A percentile compares a stretch with the other conserved stretches of the same genome.
Evolutionary conservation across 2,113 vertebrate genomes (phyloP).

Genomic region (Diadophis punctatus): DNA sequence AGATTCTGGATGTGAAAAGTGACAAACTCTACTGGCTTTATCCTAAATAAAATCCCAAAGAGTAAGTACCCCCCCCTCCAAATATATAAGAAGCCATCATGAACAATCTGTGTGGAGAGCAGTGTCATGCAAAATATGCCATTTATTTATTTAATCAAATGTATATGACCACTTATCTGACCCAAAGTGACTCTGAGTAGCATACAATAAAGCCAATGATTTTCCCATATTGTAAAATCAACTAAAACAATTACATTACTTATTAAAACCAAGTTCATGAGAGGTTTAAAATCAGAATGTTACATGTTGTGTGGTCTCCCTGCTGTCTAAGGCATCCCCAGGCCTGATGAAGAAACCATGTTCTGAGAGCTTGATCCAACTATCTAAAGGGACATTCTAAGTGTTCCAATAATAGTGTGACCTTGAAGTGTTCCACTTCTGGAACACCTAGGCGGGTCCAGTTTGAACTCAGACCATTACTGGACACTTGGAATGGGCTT

Average conservation of each 20-base stretch:
- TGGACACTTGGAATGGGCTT: neutral
- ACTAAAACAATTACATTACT: neutral
- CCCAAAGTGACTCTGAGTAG: neutral
- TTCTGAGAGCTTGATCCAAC: neutral
- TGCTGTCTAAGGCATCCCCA: neutral
- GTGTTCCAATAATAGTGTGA: neutral
- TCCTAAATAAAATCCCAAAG: neutral
- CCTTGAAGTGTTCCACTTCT: neutral
- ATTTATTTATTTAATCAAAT: neutral
- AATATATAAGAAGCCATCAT: neutral
- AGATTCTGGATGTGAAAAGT: neutral
- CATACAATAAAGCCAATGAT: neutral
- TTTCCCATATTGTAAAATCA: neutral
- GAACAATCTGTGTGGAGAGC: neutral
- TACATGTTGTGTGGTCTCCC: neutral
- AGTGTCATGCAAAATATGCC: neutral
- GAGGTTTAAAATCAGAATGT: neutral
- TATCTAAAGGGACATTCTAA: neutral
- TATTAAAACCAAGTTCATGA: neutral
- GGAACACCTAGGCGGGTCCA: neutral
- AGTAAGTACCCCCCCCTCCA: neutral
- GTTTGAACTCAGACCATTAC: neutral
- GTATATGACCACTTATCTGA: neutral
- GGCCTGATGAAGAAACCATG: neutral
- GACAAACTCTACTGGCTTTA: too few relatives aligned